Evolutionary conservation across 2,797 vertebrate genomes (phyloP), one percentile per base, ranked within the genome.

Genomic region (Phoxinus dragarum): DNA sequence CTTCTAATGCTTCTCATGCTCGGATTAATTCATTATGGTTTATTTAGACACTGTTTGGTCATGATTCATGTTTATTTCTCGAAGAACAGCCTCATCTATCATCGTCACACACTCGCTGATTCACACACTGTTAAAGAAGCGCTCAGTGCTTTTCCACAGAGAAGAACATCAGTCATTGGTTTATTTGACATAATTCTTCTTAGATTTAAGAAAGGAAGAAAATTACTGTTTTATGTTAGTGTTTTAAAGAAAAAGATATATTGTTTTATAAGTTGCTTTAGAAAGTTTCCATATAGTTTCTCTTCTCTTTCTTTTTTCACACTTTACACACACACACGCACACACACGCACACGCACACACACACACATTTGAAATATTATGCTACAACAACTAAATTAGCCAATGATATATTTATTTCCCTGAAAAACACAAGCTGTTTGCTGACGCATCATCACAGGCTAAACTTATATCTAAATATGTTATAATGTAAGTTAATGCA

Each of bases 171-270:
- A 67, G 42, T 88, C 84, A 82, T 34, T 4, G 54, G 16, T 54
- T 31, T 82, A 47, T 73, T 76, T 69, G 67, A 81, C 49, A 80
- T 21, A 79, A 75, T 23, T 42, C 10, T 76, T 71, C 40, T 74
- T 27, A 72, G 59, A 86, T 81, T 47, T 59, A 77, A 38, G 56
- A 82, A 86, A 68, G 38, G 82, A 82, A 82, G 80, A 19, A 64
- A 74, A 74, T 59, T 6, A 61, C 56, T 44, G 52, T 36, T 80
- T 56, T 34, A 77, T 31, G 36, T 54, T 52, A 17, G 9, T n/a
- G 11, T 80, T 80, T 36, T 79, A 31, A 80, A 49, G 8, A 19
- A 54, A 36, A 72, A 11, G 23, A 34, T 47, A 47, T 80, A 47
- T 21, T 36, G 10, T 34, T 69, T 8, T 6, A 36, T 54, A 19